Evolutionary conservation across 1,140 invertebrate genomes (phyloP).

Genomic region (Araneus ventricosus): DNA sequence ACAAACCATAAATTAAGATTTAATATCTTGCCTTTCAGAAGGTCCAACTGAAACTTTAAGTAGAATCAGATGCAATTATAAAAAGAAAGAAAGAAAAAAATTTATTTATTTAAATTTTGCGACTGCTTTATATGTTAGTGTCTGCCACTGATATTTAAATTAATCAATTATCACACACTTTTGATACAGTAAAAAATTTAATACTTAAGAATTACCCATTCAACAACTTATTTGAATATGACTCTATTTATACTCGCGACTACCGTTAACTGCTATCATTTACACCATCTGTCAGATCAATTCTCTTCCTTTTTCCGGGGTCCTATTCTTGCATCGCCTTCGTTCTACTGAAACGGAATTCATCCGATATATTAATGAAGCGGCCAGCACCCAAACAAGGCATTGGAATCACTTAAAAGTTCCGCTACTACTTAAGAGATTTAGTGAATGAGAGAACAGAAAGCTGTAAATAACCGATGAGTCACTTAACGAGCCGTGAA

Average conservation of each 20-base stretch:
- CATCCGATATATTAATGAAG: neutral
- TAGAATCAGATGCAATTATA: too few relatives aligned
- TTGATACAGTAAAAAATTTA: too few relatives aligned
- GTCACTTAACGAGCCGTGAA: slow-evolving; percentile 71
- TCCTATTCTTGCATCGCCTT: neutral
- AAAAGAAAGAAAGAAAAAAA: too few relatives aligned
- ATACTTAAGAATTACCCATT: neutral
- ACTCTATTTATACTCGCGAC: neutral
- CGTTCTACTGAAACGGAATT: neutral
- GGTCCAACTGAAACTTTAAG: too few relatives aligned
- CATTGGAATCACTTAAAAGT: slow-evolving; percentile 46
- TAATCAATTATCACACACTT: too few relatives aligned
- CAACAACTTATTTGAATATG: neutral
- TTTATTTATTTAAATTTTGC: too few relatives aligned
- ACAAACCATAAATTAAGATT: too few relatives aligned
- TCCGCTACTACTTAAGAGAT: slow-evolving; percentile 45
- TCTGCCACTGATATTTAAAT: too few relatives aligned
- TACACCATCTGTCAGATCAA: neutral
- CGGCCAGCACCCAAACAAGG: slow-evolving; percentile 25
- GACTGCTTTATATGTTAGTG: too few relatives aligned
- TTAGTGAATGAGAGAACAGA: slow-evolving; percentile 63
- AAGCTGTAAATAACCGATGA: slow-evolving; percentile 64
- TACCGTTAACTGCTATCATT: neutral
- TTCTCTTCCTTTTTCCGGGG: neutral
- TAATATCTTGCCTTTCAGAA: too few relatives aligned